phyloP scores from a whole-genome alignment of 2,797 vertebrate species.

The Hapalemur alaotrensis region DNA sequence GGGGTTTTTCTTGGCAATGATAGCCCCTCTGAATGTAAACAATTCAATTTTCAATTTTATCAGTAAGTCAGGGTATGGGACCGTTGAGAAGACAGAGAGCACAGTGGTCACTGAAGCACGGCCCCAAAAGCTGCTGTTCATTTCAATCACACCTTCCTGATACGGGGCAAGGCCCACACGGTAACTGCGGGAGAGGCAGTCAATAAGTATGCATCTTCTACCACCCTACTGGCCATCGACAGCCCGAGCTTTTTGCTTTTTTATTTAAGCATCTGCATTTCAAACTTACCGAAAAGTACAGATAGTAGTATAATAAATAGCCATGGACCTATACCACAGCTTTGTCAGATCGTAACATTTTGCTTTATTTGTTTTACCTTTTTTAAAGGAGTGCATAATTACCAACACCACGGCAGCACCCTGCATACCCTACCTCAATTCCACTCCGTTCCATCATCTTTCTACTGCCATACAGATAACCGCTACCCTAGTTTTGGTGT shows the following conservation, averaged over 20 bases:
- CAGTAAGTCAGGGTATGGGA: not conserved
- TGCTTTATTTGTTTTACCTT: not conserved
- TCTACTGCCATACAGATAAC: not conserved
- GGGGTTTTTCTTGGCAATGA: not conserved
- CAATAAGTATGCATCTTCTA: not conserved
- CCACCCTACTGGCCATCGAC: accelerated
- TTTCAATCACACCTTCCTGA: not conserved
- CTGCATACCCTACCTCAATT: not conserved
- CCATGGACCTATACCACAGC: too few species aligned
- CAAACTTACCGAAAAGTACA: not conserved
- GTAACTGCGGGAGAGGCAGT: accelerated
- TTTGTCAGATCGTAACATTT: not conserved
- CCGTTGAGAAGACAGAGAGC: not conserved
- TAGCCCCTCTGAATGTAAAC: not conserved
- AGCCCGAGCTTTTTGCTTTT: not conserved
- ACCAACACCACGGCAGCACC: not conserved
- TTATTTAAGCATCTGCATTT: not conserved
- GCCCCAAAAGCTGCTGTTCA: not conserved
- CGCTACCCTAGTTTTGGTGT: not conserved
- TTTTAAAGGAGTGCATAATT: not conserved
- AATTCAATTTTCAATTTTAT: not conserved
- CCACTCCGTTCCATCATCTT: not conserved
- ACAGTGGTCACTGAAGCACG: not conserved
- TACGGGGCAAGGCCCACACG: accelerated
- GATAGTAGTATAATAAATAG: not conserved